Conservation (phyloP, 2,797 vertebrate species). For the Tachyglossus aculeatus region DNA sequence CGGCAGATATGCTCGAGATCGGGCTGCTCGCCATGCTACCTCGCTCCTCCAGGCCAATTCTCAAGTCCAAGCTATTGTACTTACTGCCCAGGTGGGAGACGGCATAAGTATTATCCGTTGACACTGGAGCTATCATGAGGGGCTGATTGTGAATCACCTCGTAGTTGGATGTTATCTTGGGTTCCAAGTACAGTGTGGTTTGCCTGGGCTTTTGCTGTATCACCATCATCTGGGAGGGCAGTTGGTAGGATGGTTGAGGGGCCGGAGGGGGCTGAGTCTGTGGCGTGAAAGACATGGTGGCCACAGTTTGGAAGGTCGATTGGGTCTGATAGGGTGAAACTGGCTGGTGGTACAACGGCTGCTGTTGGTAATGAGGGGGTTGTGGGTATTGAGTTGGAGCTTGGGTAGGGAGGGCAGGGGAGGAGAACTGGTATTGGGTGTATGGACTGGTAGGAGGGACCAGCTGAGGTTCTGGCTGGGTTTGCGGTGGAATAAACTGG, state of each 20-base stretch:
- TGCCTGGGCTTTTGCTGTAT: slow-evolving; percentile 92
- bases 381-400: slow-evolving; percentile 91
- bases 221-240: slow-evolving; percentile 89
- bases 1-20: slow-evolving; percentile 96
- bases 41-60: slow-evolving; percentile 93
- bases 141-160: slow-evolving; percentile 96
- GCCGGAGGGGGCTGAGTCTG: slow-evolving; percentile 87
- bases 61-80: slow-evolving; percentile 91
- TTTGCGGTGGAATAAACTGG: slow-evolving; percentile 94
- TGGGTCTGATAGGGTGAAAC: slow-evolving; percentile 96
- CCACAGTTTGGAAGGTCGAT: slow-evolving; percentile 92
- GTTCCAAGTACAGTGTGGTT: slow-evolving; percentile 88
- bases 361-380: slow-evolving; percentile 90
- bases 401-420: slow-evolving; percentile 86
- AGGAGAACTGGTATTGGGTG: slow-evolving; percentile 92
- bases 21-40: slow-evolving; percentile 94
- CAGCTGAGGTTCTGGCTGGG: slow-evolving; percentile 92
- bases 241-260: slow-evolving; percentile 88
- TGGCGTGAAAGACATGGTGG: slow-evolving; percentile 85
- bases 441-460: slow-evolving; percentile 92
- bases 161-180: slow-evolving; percentile 94
- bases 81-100: slow-evolving; percentile 90
- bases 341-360: slow-evolving; percentile 90
- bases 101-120: slow-evolving; percentile 87
- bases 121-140: slow-evolving; percentile 93